A percentile compares a stretch with the other conserved stretches of the same genome.
Evolutionary conservation across 2,113 vertebrate genomes (phyloP).

Genomic region (Eubucco bourcierii): DNA sequence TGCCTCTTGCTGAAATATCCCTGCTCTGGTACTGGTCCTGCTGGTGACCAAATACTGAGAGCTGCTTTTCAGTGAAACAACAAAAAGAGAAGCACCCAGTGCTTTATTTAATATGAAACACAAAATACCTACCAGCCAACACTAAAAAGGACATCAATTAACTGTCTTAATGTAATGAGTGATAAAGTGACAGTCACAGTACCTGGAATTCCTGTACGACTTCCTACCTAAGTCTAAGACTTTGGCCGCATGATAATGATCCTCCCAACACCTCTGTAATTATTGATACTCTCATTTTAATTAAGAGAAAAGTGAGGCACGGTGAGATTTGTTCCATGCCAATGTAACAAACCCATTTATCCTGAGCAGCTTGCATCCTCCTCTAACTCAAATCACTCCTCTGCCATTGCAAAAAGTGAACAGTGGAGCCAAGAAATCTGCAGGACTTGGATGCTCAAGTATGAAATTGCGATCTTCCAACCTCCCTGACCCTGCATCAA

Average conservation of each 20-base stretch:
- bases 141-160: not conserved
- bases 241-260: not conserved
- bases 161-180: not conserved
- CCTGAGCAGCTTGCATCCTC: not conserved
- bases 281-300: not conserved
- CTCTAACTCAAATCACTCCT: not conserved
- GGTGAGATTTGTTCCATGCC: not conserved
- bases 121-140: not conserved
- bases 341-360: not conserved
- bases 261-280: not conserved
- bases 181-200: not conserved
- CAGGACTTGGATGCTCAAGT: constrained; percentile 10
- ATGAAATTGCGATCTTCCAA: not conserved
- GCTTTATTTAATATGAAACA: not conserved
- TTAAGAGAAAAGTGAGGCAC: not conserved
- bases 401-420: not conserved
- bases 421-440: constrained; percentile 17
- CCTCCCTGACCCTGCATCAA: constrained; percentile 17
- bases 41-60: not conserved
- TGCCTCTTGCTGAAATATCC: not conserved
- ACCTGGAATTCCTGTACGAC: not conserved
- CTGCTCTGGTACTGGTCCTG: not conserved
- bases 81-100: not conserved
- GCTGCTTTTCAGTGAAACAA: not conserved
- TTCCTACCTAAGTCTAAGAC: not conserved